Conservation (phyloP, 2,113 vertebrate species). For the Malurus melanocephalus region DNA sequence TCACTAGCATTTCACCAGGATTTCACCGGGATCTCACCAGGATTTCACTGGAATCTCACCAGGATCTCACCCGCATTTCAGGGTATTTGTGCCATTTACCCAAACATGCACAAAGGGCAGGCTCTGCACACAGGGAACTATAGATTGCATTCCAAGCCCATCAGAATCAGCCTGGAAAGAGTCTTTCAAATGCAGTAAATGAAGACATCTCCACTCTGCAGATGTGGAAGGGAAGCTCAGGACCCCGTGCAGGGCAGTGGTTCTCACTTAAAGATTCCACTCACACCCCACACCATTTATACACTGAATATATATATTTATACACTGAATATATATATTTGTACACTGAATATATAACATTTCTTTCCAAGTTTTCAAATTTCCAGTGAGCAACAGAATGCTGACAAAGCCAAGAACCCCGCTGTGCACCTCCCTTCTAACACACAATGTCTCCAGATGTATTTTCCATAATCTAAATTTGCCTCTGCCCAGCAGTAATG, state of each 20-base stretch:
- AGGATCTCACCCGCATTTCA: too few relatives aligned
- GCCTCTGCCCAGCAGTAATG: not conserved
- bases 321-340: not conserved
- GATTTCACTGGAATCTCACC: too few relatives aligned
- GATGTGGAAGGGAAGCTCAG: not conserved
- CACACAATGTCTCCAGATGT: not conserved
- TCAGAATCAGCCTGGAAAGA: not conserved
- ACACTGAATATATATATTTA: not conserved
- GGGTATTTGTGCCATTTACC: rapidly evolving
- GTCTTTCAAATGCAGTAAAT: not conserved
- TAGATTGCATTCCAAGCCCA: not conserved
- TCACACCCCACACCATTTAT: not conserved
- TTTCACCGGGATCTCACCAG: not conserved
- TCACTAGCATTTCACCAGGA: too few relatives aligned
- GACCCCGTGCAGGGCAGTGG: rapidly evolving
- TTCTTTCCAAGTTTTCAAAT: not conserved
- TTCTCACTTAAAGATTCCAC: not conserved
- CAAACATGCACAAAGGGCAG: not conserved
- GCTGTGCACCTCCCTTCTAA: not conserved
- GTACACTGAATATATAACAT: not conserved
- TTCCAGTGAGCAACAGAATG: not conserved
- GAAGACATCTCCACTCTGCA: not conserved
- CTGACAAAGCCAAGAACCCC: not conserved
- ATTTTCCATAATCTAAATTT: not conserved
- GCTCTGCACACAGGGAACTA: not conserved